Evolutionary conservation across 2,797 vertebrate genomes (phyloP).

Genomic region (Eidolon dupreanum): DNA sequence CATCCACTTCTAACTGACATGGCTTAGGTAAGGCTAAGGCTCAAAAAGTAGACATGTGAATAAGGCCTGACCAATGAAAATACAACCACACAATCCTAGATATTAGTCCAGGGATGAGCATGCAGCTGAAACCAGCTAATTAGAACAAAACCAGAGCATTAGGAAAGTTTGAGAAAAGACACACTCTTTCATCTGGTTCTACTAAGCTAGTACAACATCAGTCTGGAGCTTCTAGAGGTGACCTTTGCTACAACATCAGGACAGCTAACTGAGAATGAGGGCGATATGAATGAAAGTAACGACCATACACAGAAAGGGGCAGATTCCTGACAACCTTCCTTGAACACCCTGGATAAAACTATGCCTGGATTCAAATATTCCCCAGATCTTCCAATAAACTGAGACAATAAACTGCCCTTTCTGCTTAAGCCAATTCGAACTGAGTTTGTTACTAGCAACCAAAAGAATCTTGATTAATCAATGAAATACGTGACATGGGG

Average conservation of each 20-base stretch:
- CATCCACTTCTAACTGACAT: neutral
- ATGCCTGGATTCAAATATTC: neutral
- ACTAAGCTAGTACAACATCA: neutral
- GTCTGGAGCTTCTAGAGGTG: neutral
- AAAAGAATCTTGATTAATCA: neutral
- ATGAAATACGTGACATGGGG: neutral
- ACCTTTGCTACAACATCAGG: neutral
- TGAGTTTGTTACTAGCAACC: neutral
- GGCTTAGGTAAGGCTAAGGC: neutral
- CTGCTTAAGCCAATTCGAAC: neutral
- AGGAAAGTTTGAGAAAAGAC: neutral
- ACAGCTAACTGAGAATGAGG: neutral
- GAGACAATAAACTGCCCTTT: neutral
- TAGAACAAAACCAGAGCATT: neutral
- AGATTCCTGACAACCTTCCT: neutral
- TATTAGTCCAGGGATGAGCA: neutral
- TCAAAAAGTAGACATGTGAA: accelerated
- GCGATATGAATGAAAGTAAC: neutral
- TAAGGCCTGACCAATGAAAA: neutral
- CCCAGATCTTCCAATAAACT: neutral
- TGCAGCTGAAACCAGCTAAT: neutral
- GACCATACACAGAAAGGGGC: accelerated
- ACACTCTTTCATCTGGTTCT: neutral
- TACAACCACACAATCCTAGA: neutral
- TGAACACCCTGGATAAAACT: neutral